Evolutionary conservation across 2,797 vertebrate species (phyloP).

Genomic region (Heliangelus exortis): DNA sequence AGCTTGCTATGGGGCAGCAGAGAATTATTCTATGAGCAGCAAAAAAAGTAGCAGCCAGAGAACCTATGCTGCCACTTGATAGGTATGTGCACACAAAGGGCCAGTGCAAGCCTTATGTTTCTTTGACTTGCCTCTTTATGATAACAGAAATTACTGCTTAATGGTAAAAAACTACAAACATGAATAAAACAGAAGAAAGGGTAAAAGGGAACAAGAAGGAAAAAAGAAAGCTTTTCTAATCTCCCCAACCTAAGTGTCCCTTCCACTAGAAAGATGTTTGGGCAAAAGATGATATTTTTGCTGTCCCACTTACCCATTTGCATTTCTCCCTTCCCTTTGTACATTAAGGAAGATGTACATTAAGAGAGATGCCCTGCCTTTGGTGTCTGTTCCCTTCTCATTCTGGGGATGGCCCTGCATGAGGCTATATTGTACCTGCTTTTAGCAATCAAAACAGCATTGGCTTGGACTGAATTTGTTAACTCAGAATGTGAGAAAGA

Average conservation of each 20-base stretch:
- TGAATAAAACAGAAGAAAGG: conserved; percentile 21
- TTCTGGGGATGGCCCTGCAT: neutral
- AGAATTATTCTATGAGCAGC: conserved; percentile 6
- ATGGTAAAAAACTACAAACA: conserved; percentile 48
- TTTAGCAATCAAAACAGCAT: neutral
- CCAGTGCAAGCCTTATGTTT: conserved; percentile 5
- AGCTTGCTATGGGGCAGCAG: neutral
- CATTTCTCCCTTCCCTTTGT: neutral
- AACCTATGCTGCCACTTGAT: conserved; percentile 34
- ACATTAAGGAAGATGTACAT: neutral
- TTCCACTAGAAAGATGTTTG: neutral
- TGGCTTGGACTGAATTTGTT: neutral
- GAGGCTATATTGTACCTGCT: neutral
- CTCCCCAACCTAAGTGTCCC: neutral
- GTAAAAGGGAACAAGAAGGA: neutral
- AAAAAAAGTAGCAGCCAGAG: conserved; percentile 40
- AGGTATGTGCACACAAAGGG: conserved; percentile 27
- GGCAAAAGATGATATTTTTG: neutral
- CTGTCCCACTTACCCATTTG: neutral
- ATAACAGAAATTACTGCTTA: conserved; percentile 35
- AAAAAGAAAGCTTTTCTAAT: neutral
- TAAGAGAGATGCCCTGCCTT: neutral
- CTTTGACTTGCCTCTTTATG: conserved; percentile 45
- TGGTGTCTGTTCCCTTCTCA: neutral
- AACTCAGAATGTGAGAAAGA: neutral